Percentiles rank a stretch among this genome's conserved stretches.
Conservation (phyloP, 1,140 invertebrate genomes). For the Steinernema feltiae region DNA sequence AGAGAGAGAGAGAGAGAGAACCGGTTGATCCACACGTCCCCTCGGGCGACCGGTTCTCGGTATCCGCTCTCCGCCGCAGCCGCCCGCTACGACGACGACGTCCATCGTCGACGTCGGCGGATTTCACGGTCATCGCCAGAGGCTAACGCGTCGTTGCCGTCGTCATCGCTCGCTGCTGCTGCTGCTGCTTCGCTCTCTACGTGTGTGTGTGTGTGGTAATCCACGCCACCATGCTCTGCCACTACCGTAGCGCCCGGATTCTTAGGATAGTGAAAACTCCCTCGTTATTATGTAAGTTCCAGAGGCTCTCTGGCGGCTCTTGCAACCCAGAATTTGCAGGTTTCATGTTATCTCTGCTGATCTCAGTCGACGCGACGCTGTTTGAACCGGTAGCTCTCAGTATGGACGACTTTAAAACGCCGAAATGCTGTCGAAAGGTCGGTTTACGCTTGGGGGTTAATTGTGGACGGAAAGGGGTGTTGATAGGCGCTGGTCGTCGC, state of each 20-base stretch:
- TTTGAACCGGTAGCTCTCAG: background rate
- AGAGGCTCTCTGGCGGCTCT: too few relatives aligned
- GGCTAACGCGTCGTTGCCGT: slow-evolving; percentile 7
- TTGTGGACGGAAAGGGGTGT: background rate
- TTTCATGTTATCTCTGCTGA: background rate
- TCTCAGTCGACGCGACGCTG: background rate
- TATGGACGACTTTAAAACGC: slow-evolving; percentile 8
- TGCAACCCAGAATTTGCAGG: too few relatives aligned
- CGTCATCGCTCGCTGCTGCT: background rate
- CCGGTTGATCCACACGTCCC: too few relatives aligned
- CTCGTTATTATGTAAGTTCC: too few relatives aligned
- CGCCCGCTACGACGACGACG: background rate
- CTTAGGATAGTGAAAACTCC: too few relatives aligned
- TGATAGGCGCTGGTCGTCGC: background rate
- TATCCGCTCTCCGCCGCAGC: background rate
- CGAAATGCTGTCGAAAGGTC: background rate
- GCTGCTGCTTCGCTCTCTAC: too few relatives aligned
- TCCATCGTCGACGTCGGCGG: background rate
- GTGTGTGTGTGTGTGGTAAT: background rate
- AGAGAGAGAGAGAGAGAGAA: too few relatives aligned
- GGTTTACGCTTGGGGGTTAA: background rate
- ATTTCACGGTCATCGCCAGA: slow-evolving; percentile 15
- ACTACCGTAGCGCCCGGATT: too few relatives aligned
- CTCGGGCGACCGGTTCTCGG: slow-evolving; percentile 4
- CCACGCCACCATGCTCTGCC: too few relatives aligned